phyloP scores from a whole-genome alignment of 2,797 vertebrate species.

The Aldrovandia affinis region DNA sequence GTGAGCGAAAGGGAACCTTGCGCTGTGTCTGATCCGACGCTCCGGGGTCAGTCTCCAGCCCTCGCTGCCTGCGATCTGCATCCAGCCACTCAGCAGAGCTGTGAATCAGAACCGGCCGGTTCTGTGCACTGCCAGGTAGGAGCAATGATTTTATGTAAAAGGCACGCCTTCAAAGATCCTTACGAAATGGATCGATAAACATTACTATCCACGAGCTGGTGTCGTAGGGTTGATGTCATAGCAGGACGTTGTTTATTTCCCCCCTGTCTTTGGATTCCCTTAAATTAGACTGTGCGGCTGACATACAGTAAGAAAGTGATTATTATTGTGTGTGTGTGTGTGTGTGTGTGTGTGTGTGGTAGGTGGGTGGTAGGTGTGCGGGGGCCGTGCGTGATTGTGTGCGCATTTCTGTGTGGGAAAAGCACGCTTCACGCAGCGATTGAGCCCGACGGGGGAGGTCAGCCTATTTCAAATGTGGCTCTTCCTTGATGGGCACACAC shows the following conservation, averaged over 20 bases:
- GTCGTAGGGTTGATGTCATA: neutral
- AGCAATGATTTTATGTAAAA: constrained; percentile 35
- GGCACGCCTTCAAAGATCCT: neutral
- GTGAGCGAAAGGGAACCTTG: constrained; percentile 55
- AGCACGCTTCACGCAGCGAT: constrained; percentile 42
- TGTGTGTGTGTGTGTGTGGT: no score
- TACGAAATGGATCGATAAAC: neutral
- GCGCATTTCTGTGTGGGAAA: constrained; percentile 18
- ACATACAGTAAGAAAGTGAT: neutral
- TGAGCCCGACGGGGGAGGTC: constrained; percentile 48
- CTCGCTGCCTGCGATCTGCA: constrained; percentile 46
- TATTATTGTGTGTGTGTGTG: constrained; percentile 8
- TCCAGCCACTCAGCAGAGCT: constrained; percentile 59
- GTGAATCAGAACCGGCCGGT: constrained; percentile 49
- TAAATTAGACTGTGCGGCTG: constrained; percentile 12
- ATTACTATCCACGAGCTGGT: neutral
- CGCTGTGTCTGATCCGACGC: constrained; percentile 50
- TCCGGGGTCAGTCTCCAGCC: constrained; percentile 46
- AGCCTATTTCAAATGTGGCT: constrained; percentile 47
- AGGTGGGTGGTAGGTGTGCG: constrained; percentile 11
- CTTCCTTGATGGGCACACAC: constrained; percentile 63
- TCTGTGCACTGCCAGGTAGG: constrained; percentile 45
- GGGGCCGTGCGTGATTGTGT: constrained; percentile 9
- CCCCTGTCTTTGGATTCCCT: neutral
- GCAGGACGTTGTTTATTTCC: neutral